Evolutionary conservation across 2,888 invertebrate species (phyloP), one percentile per base, ranked within the genome.

Genomic region (Rhagonycha lutea): DNA sequence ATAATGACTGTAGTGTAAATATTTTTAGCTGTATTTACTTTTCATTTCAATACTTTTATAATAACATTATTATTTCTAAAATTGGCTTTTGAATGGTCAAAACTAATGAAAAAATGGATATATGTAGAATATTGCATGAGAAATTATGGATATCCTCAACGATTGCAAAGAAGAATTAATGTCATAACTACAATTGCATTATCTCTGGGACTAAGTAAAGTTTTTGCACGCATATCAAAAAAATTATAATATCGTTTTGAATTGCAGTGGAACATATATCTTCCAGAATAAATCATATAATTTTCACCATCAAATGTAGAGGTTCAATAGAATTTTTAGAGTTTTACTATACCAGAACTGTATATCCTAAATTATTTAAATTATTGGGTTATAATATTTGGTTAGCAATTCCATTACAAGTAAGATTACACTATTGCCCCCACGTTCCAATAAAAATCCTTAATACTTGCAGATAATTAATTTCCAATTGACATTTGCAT

Each of bases 41-140:
- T 75, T 32, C 71, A 75, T 18, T 10, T 75, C 1, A 63, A 26
- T 24, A 75, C 75, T 4, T 68, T 75, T 0, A 5, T 61, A 11
- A 23, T 70, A 26, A 69, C 71, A 5, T 9, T 75, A 5, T 81
- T 92, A 1, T 91, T 91, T 47, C 86, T 91, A 80, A 89, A 87
- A 75, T 81, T 90, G 47, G 89, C 89, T 0, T 85, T 81, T 69
- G 83, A 86, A 60, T 90, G 90, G 90, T 89, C 89, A 2, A 80
- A 80, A 23, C 82, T 90, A 10, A 85, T 87, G 73, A 76, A 83
- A 32, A 83, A 85, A 26, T 89, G 89, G 89, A 84, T 86, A 65
- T 84, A 83, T 69, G 82, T 87, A 29, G 88, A 89, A 75, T 83
- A 83, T 0, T 86, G 86, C 77, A 82, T 89, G 75, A 80, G 76